phyloP scores from a whole-genome alignment of 2,888 invertebrate genomes.

The Lasioglossum zephyrum region DNA sequence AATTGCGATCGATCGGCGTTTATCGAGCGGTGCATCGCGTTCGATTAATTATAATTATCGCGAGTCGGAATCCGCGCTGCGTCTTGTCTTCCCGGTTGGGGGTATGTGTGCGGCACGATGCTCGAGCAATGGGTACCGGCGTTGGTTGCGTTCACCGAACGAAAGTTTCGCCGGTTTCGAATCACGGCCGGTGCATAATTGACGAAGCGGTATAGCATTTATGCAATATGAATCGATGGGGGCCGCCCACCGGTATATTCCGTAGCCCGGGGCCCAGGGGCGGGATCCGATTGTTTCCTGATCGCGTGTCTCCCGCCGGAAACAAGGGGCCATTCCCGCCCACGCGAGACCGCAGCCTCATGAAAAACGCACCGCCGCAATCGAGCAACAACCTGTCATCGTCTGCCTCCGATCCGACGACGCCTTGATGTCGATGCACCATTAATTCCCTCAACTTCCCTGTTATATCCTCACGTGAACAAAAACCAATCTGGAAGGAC shows the following conservation, averaged over 20 bases:
- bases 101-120: not conserved
- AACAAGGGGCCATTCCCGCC: slow-evolving; percentile 26
- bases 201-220: slow-evolving; percentile 60
- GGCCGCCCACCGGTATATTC: slow-evolving; percentile 29
- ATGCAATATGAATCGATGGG: slow-evolving; percentile 61
- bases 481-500: not conserved
- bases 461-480: not conserved
- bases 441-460: not conserved
- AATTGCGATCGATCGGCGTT: slow-evolving; percentile 33
- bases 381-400: slow-evolving; percentile 41
- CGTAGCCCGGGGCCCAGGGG: slow-evolving; percentile 15
- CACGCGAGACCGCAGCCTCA: slow-evolving; percentile 44
- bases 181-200: slow-evolving; percentile 57
- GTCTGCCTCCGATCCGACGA: slow-evolving; percentile 21
- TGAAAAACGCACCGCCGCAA: slow-evolving; percentile 38
- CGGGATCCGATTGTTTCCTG: slow-evolving; percentile 32
- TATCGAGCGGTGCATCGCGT: slow-evolving; percentile 32
- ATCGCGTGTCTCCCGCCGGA: slow-evolving; percentile 49
- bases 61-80: not conserved
- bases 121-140: not conserved
- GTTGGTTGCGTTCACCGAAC: slow-evolving; percentile 18
- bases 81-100: not conserved
- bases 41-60: slow-evolving; percentile 44
- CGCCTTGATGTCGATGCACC: slow-evolving; percentile 8
- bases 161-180: slow-evolving; percentile 49